Base-by-base conservation (phyloP, 2,797 vertebrate species). In the Sebastes nivosus region DNA sequence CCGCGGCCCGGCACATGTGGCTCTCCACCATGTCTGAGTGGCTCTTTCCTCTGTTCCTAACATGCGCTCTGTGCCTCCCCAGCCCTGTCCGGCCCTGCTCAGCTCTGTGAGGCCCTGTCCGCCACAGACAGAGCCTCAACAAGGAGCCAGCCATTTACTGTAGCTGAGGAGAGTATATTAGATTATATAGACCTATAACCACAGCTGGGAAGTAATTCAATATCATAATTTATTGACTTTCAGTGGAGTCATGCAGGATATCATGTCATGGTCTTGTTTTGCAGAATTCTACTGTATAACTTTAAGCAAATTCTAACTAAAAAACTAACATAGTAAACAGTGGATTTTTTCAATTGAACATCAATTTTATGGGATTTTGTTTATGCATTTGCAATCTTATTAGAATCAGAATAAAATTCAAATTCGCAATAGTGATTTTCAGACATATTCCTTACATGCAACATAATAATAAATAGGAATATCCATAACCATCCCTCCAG, bases 1-100 rank as follows among this genome's bases (percentile, higher is more conserved):
- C 72, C 8, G 18, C 25, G 67, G 87, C 87, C 87, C 83, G 0
- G 85, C 89, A 83, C 89, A 88, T 83, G 93, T 90, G 90, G 86
- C 85, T 87, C 81, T 88, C 81, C 89, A 74, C 87, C 86, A 59
- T 86, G 61, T 85, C 78, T 71, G 77, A 87, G 87, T 73, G 87
- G 71, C 88, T 89, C 92, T 59, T 82, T 87, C 77, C 93, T 91
- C 92, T 87, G 83, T 86, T 88, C 30, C 75, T 81, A 86, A 93
- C 93, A 94, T 72, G 92, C 20, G 90, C 86, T 83, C 88, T 90
- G 86, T 12, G 88, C 78, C 88, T 88, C 90, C 85, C 16, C 34
- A 50, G 24, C 82, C 83, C 89, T 20, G 86, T 77, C 78, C 75
- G 14, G 78, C 74, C 79, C 86, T 52, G 83, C 82, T 80, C 14